phyloP scores from a whole-genome alignment of 2,797 vertebrate genomes.

The Rhynchonycteris naso region DNA sequence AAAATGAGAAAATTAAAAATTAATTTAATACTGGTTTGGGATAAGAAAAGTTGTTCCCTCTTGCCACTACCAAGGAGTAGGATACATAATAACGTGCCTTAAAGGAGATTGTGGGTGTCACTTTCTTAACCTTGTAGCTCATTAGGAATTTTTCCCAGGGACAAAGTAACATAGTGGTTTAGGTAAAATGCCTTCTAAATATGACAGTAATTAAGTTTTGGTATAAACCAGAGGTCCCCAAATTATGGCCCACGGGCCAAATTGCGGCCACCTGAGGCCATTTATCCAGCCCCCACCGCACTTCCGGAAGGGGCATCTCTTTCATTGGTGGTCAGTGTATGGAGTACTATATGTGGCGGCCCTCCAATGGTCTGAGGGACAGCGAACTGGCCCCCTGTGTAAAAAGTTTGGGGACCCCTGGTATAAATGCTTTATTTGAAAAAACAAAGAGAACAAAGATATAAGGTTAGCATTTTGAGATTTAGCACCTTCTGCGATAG shows the following conservation, averaged over 20 bases:
- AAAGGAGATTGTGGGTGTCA: not conserved
- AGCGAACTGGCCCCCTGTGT: too few species aligned
- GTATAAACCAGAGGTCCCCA: too few species aligned
- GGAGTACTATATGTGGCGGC: too few species aligned
- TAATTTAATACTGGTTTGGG: not conserved
- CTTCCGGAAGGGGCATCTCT: too few species aligned
- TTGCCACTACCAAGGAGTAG: not conserved
- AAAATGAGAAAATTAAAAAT: not conserved
- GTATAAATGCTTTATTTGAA: not conserved
- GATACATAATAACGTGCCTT: not conserved
- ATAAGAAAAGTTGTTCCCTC: not conserved
- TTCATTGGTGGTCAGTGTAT: too few species aligned
- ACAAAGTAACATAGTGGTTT: not conserved
- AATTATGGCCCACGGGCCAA: too few species aligned
- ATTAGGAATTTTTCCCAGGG: not conserved
- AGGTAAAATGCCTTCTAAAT: not conserved
- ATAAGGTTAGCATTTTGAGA: not conserved
- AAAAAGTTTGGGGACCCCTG: too few species aligned
- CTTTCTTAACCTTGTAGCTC: not conserved
- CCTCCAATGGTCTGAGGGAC: too few species aligned
- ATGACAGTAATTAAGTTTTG: not conserved
- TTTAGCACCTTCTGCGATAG: not conserved
- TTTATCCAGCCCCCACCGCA: too few species aligned
- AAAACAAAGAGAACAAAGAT: not conserved
- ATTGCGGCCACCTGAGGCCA: too few species aligned